Percentiles rank a stretch among this genome's conserved stretches.
phyloP scores from a whole-genome alignment of 2,888 invertebrate species.

The Nipponacmea schrenckii region DNA sequence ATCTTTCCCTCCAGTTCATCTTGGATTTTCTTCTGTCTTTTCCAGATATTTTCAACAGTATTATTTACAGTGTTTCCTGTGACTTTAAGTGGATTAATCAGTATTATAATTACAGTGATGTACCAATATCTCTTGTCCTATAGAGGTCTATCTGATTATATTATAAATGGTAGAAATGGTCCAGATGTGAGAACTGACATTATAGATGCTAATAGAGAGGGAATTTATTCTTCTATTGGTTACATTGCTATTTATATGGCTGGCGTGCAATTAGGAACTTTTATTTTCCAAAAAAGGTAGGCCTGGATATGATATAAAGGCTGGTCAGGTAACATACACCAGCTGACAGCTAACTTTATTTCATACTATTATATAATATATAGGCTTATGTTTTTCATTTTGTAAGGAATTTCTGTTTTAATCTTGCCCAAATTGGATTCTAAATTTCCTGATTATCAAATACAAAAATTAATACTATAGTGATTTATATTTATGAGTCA shows the following conservation, averaged over 20 bases:
- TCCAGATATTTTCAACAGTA: slow-evolving; percentile 74
- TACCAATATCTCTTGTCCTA: slow-evolving; percentile 77
- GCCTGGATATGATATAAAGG: neutral
- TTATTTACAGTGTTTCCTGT: slow-evolving; percentile 73
- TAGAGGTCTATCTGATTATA: slow-evolving; percentile 76
- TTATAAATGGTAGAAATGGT: slow-evolving; percentile 71
- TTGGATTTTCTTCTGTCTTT: neutral
- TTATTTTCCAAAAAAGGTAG: slow-evolving; percentile 54
- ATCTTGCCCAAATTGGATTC: no score
- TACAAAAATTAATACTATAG: no score
- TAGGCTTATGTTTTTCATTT: no score
- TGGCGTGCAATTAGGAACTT: slow-evolving; percentile 70
- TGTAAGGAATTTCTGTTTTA: no score
- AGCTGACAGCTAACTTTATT: no score
- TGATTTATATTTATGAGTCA: no score
- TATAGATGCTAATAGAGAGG: slow-evolving; percentile 89
- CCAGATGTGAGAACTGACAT: slow-evolving; percentile 70
- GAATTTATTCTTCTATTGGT: slow-evolving; percentile 85
- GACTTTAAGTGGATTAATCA: slow-evolving; percentile 72
- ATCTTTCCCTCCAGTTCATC: neutral
- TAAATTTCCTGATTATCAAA: no score
- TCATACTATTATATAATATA: no score
- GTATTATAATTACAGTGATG: slow-evolving; percentile 72
- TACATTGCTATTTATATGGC: slow-evolving; percentile 86
- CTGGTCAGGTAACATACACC: no score